Percentiles rank a stretch among this genome's conserved stretches.
Evolutionary conservation across 2,888 invertebrate species (phyloP).

Genomic region (Thymelicus acteon): DNA sequence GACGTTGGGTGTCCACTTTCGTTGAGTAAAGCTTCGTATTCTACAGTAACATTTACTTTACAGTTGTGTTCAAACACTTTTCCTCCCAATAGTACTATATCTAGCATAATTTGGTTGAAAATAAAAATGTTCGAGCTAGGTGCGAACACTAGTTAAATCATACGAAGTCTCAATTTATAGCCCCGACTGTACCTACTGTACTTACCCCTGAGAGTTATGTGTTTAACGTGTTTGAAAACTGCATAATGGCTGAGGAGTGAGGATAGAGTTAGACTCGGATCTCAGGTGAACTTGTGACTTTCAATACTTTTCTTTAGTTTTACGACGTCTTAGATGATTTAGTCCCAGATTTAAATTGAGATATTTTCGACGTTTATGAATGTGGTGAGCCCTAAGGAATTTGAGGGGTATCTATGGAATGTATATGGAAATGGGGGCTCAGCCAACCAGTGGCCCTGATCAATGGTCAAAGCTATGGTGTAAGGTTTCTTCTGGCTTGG

Average conservation of each 20-base stretch:
- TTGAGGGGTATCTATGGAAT: no score
- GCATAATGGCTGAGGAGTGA: constrained; percentile 33
- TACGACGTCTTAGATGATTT: constrained; percentile 5
- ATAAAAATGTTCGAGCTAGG: constrained; percentile 63
- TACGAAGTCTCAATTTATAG: constrained; percentile 53
- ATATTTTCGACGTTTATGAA: background rate
- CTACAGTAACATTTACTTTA: no score
- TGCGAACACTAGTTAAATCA: constrained; percentile 65
- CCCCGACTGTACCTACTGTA: constrained; percentile 38
- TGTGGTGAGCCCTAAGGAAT: no score
- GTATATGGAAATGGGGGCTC: no score
- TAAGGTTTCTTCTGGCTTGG: no score
- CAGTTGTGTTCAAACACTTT: constrained; percentile 40
- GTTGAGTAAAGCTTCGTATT: no score
- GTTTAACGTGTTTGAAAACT: constrained; percentile 37
- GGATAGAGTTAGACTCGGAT: constrained; percentile 32
- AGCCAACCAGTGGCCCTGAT: no score
- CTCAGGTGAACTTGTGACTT: constrained; percentile 23
- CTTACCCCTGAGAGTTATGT: constrained; percentile 33
- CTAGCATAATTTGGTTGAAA: constrained; percentile 59
- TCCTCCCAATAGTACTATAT: constrained; percentile 53
- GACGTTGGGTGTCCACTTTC: no score
- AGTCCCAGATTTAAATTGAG: background rate
- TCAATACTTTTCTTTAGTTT: constrained; percentile 19
- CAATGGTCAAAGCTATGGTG: no score